Evolutionary conservation across 2,888 invertebrate species (phyloP).

Genomic region (Crossocerus cetratus): DNA sequence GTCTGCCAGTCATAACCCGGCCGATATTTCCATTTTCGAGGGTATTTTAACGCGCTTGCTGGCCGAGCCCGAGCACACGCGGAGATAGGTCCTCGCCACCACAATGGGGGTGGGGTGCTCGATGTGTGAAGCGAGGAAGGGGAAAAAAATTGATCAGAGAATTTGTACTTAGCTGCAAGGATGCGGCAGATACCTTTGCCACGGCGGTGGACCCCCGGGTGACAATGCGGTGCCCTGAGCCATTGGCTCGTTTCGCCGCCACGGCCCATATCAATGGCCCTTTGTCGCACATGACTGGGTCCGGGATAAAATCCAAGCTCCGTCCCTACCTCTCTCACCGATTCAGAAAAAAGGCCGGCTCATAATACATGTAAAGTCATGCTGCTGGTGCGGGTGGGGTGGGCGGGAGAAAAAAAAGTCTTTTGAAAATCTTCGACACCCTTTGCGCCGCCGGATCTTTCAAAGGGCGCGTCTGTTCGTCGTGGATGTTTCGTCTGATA

Average conservation of each 20-base stretch:
- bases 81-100: not conserved
- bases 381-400: conserved; percentile 5
- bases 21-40: no score
- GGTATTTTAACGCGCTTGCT: no score
- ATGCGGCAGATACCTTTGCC: conserved; percentile 44
- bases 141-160: conserved; percentile 28
- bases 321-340: not conserved
- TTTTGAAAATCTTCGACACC: conserved; percentile 41
- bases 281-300: conserved; percentile 51
- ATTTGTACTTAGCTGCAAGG: conserved; percentile 44
- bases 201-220: conserved; percentile 46
- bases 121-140: not conserved
- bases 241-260: conserved; percentile 49
- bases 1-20: no score
- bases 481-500: not conserved
- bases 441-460: not conserved
- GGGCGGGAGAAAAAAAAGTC: conserved; percentile 13
- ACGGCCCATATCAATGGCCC: conserved; percentile 49
- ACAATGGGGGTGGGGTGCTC: no score
- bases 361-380: conserved; percentile 45
- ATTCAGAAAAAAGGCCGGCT: conserved; percentile 34
- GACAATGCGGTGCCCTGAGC: conserved; percentile 47
- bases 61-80: not conserved
- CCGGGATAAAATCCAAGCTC: conserved; percentile 36
- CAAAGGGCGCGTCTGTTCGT: not conserved